These are phyloP conservation scores for Sarcophaga subvicina DNA, from an alignment of 2,888 invertebrate genomes.

Conservation along the genomic window DNA sequence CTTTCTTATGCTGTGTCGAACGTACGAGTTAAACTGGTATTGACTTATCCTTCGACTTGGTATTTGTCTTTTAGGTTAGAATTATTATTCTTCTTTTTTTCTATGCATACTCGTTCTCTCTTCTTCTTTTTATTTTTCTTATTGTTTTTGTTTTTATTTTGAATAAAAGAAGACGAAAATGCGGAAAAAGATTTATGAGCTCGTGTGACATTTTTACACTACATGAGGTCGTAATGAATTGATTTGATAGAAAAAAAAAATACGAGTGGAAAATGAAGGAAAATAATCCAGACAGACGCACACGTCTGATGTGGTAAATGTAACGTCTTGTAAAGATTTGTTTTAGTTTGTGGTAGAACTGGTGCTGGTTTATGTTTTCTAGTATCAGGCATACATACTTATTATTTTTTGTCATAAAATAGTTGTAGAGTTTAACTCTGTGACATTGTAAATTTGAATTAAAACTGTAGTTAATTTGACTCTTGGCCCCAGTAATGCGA, in stretches of 20 bases:
- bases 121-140: too few species aligned
- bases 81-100: conserved; percentile 5
- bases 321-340: conserved; percentile 26
- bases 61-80: conserved; percentile 55
- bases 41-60: conserved; percentile 43
- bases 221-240: conserved; percentile 72
- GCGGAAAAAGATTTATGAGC: conserved; percentile 74
- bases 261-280: conserved; percentile 15
- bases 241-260: conserved; percentile 54
- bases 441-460: not conserved
- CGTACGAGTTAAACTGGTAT: conserved; percentile 52
- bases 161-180: conserved; percentile 63
- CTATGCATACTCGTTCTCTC: not conserved
- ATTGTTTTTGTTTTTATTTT: not conserved
- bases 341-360: conserved; percentile 14
- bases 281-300: conserved; percentile 45
- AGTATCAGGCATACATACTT: not conserved
- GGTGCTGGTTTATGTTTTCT: conserved; percentile 4
- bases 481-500: not conserved
- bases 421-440: too few species aligned
- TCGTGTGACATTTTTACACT: conserved; percentile 72
- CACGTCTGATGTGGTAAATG: conserved; percentile 63
- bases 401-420: not conserved
- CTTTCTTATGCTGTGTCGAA: conserved; percentile 37
- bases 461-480: not conserved